Evolutionary conservation across 2,113 vertebrate species (phyloP).

Genomic region (Sardina pilchardus): DNA sequence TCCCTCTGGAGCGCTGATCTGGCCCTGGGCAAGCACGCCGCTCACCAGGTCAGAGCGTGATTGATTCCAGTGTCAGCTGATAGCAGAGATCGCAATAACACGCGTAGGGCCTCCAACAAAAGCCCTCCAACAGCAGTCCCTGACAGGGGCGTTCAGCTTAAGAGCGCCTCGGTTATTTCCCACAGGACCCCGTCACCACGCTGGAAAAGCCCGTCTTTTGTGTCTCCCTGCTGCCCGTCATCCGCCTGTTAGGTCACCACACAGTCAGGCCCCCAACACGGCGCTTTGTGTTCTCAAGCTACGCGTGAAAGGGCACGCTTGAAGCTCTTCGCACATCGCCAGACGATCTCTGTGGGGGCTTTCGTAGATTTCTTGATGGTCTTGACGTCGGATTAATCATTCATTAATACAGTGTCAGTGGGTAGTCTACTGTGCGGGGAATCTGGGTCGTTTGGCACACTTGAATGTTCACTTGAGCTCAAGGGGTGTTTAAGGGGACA

Average conservation of each 20-base stretch:
- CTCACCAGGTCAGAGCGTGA: not conserved
- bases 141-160: not conserved
- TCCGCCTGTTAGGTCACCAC: not conserved
- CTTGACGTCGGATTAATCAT: constrained; percentile 72
- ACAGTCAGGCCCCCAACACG: not conserved
- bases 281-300: not conserved
- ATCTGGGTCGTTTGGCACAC: constrained; percentile 71
- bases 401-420: constrained; percentile 65
- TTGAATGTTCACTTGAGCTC: constrained; percentile 54
- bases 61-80: not conserved
- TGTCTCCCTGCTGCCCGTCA: not conserved
- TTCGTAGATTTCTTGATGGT: constrained; percentile 61
- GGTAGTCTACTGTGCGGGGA: constrained; percentile 61
- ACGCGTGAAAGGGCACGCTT: not conserved
- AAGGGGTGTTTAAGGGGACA: constrained; percentile 46
- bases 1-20: not conserved
- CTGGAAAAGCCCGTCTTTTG: not conserved
- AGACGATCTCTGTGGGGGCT: constrained; percentile 55
- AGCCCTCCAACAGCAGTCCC: not conserved
- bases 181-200: constrained; percentile 7
- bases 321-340: constrained; percentile 42
- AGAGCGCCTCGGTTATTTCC: constrained; percentile 2
- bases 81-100: not conserved
- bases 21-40: not conserved
- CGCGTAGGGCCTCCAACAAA: not conserved